Percentiles rank a stretch among this genome's conserved stretches.
These are phyloP conservation scores for Semotilus atromaculatus DNA, from an alignment of 2,797 vertebrate genomes.

Conservation along the genomic window DNA sequence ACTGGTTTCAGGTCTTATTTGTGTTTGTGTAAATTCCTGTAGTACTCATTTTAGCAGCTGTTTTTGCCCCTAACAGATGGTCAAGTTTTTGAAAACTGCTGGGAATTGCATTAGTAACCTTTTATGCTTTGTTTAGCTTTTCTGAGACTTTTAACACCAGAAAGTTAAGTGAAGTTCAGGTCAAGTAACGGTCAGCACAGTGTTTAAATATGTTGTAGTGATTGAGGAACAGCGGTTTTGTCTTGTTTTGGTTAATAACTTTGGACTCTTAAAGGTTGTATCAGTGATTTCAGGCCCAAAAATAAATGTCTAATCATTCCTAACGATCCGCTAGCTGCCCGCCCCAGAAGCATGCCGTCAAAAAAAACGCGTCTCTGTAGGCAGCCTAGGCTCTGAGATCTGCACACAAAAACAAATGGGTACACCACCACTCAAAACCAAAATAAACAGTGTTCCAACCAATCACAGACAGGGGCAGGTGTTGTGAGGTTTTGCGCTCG, in stretches of 20 bases:
- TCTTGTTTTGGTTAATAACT: not conserved
- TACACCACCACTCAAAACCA: no score
- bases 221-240: not conserved
- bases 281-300: no score
- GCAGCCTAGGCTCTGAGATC: no score
- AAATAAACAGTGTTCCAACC: no score
- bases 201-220: not conserved
- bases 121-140: not conserved
- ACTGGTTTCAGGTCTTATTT: not conserved
- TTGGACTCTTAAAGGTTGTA: no score
- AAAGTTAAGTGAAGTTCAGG: not conserved
- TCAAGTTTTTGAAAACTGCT: not conserved
- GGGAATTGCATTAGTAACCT: not conserved
- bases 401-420: no score
- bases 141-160: not conserved
- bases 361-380: no score
- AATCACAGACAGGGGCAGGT: no score
- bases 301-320: no score
- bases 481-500: no score
- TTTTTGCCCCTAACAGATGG: slow-evolving; percentile 12
- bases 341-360: no score
- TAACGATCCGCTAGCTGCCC: no score
- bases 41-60: slow-evolving; percentile 9
- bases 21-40: not conserved
- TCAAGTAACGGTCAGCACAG: not conserved